Evolutionary conservation across 2,113 vertebrate species (phyloP), one percentile per base, ranked within the genome.

Genomic region (Indicator maculatus): DNA sequence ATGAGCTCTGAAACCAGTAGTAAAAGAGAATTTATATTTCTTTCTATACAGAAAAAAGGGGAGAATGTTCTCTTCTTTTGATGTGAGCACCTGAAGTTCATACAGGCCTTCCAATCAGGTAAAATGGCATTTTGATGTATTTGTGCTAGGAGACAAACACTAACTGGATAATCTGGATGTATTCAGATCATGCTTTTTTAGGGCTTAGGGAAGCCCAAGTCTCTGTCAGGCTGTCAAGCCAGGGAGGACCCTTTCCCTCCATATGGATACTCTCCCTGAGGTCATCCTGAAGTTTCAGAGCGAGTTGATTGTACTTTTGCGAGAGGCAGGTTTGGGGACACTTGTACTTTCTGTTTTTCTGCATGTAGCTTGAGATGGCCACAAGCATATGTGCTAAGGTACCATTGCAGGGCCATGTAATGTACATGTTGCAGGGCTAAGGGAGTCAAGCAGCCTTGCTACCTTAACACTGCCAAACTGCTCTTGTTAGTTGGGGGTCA

Each of bases 201-300:
- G 8, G 31, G 11, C 15, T 39, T 14, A 11, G 6, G 17, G 56
- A 45, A 75, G 18, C 27, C 55, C 23, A 79, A 69, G 23, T 4
- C 16, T 70, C 8, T 63, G n/a, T 38, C 36, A 20, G 26, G 38
- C 1, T 56, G 28, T 19, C 39, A 63, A 17, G n/a, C 11, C 0
- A 1, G 16, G 41, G 17, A 82, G n/a, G n/a, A 52, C 9, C 13
- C 31, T 5, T 58, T 65, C 13, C 31, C 17, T 70, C 27, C 47
- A 5, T 10, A 1, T 24, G n/a, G 17, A 7, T 38, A 23, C 24
- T 8, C 3, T 75, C 27, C 8, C 0, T 1, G 30, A 6, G 0
- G 16, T 73, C 72, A 66, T 45, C 13, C 16, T 39, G 52, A n/a
- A 56, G 4, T 44, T 52, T 69, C 33, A 53, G 5, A 64, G 38